Base-by-base conservation (phyloP, 2,113 vertebrate genomes). In the Scytalopus superciliaris region DNA sequence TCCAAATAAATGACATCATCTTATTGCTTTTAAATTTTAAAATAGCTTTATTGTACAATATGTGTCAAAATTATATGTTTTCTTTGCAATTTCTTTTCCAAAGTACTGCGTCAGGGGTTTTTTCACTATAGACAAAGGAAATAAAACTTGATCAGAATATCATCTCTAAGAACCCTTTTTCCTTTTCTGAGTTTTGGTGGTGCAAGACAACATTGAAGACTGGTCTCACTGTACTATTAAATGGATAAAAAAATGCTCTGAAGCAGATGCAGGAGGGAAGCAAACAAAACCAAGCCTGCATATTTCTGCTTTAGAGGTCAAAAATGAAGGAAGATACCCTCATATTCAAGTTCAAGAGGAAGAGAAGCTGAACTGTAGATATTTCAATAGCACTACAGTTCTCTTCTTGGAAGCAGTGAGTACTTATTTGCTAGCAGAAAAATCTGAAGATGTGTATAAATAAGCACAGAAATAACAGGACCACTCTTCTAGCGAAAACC, bases 231-330 rank as follows among this genome's bases (percentile, higher is more conserved):
- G 33, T 27, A 44, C 30, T 74, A 27, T 24, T 69, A 47, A 84
- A 53, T 8, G 50, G 49, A 70, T 6, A 76, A 85, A 49, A 88
- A 68, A 35, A 84, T 12, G 7, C 47, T 91, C 92, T 60, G n/a
- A 86, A 75, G 33, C 31, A 53, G 62, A 74, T 59, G 77, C 28
- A 83, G 70, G 68, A 93, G 59, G 59, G 50, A 92, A 96, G 25
- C 52, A 42, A 50, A 78, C 7, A 8, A 60, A 90, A 49, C 28
- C 31, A 89, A 52, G 50, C 42, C 33, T 60, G 15, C 90, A 6
- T 70, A 78, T 67, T 74, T 73, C n/a, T 87, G 86, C 40, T 52
- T 57, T 40, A 80, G 22, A 8, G 47, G 35, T 94, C n/a, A 52
- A 74, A 78, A 84, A 49, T 31, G 5, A 50, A 74, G 56, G 19